Conservation (phyloP, 2,797 vertebrate genomes). For the Mycteria americana region DNA sequence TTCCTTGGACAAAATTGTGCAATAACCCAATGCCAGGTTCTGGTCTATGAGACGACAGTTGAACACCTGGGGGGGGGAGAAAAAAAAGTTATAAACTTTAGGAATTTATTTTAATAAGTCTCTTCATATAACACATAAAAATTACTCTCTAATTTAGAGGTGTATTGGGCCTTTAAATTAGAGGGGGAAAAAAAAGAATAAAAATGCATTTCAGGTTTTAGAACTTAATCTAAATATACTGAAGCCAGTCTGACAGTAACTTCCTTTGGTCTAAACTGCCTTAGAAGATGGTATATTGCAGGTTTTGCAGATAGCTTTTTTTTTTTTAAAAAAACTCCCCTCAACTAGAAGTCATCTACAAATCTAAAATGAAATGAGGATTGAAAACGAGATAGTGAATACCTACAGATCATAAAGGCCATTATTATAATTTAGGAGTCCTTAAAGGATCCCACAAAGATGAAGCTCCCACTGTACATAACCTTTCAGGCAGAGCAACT, state of each 20-base stretch:
- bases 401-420: background rate
- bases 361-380: background rate
- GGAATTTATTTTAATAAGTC: background rate
- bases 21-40: slow-evolving; percentile 88
- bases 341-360: background rate
- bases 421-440: background rate
- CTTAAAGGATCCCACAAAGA: background rate
- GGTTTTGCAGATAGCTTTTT: background rate
- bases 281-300: background rate
- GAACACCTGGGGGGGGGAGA: slow-evolving; percentile 79
- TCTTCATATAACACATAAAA: background rate
- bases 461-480: background rate
- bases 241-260: background rate
- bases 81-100: background rate
- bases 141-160: background rate
- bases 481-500: background rate
- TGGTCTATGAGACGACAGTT: slow-evolving; percentile 91
- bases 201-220: background rate
- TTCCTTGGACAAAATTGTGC: slow-evolving; percentile 83
- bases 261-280: background rate
- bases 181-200: fast-evolving
- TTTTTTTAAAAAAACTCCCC: background rate
- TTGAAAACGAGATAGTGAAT: background rate
- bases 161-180: background rate
- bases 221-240: background rate